A percentile compares a stretch with the other conserved stretches of the same genome.
Evolutionary conservation across 1,140 invertebrate genomes (phyloP).

Genomic region (Pseudomyrmex dendroicus): DNA sequence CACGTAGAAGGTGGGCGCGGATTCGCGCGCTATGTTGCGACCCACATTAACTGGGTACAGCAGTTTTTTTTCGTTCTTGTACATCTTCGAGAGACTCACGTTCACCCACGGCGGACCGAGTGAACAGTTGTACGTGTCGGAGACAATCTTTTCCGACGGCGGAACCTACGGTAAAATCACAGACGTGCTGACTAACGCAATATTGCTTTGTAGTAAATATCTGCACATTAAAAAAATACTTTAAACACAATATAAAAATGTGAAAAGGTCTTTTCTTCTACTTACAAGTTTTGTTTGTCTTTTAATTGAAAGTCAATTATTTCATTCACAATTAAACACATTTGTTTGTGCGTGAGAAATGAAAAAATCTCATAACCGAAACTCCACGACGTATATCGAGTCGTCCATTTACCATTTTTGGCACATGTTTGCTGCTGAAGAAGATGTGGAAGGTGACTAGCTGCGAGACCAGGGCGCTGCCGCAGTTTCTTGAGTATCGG

Average conservation of each 20-base stretch:
- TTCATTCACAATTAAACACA: not conserved
- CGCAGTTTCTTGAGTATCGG: constrained; percentile 86
- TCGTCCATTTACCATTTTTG: constrained; percentile 87
- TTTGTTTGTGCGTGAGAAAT: not conserved
- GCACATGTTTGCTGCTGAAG: constrained; percentile 94
- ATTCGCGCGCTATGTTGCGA: constrained; percentile 93
- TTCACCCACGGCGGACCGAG: constrained; percentile 89
- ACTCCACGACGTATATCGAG: not conserved
- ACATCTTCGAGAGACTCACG: constrained; percentile 88
- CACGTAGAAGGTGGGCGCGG: constrained; percentile 92
- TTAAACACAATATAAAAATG: too few relatives aligned
- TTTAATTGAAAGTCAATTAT: not conserved
- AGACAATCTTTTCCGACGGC: constrained; percentile 86
- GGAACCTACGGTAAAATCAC: constrained; percentile 86
- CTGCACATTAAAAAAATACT: not conserved
- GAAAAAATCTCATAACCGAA: not conserved
- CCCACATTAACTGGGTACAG: constrained; percentile 96
- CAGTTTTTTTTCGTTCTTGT: constrained; percentile 92
- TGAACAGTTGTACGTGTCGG: constrained; percentile 89
- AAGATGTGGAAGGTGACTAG: constrained; percentile 94
- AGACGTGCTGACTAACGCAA: not conserved
- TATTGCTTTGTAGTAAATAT: too few relatives aligned
- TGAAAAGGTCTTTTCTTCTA: not conserved
- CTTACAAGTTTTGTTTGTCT: not conserved
- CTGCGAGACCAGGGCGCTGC: constrained; percentile 88